Evolutionary conservation across 2,113 vertebrate genomes (phyloP).

Genomic region (Chloropsis hardwickii): DNA sequence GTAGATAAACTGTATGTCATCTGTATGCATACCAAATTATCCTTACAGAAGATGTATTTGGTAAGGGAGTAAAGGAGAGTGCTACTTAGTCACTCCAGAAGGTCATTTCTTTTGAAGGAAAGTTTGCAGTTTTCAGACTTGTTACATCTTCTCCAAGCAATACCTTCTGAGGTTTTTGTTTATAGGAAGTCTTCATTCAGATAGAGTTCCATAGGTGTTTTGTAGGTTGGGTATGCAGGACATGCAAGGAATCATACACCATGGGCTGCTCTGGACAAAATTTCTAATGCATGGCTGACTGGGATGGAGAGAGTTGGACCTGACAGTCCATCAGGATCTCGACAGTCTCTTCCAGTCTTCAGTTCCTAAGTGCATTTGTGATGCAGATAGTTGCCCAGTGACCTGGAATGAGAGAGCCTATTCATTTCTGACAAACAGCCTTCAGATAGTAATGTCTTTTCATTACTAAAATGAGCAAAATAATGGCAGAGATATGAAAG

Average conservation of each 20-base stretch:
- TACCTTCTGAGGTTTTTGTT: background rate
- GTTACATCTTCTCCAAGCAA: background rate
- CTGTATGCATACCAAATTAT: background rate
- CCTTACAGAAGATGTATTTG: background rate
- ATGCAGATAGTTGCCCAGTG: conserved; percentile 25
- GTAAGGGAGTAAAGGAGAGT: background rate
- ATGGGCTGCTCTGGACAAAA: background rate
- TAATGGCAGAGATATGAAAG: conserved; percentile 21
- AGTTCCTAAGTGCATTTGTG: background rate
- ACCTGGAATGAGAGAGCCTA: conserved; percentile 34
- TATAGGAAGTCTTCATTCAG: background rate
- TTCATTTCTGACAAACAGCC: conserved; percentile 53
- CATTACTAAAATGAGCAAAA: conserved; percentile 16
- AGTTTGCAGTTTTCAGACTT: background rate
- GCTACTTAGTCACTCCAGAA: background rate
- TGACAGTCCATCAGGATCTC: background rate
- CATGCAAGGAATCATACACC: background rate
- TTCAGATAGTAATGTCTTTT: conserved; percentile 41
- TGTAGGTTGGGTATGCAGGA: background rate
- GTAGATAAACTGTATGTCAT: background rate
- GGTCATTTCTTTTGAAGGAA: background rate
- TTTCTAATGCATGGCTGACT: background rate
- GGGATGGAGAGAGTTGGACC: background rate
- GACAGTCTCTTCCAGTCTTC: background rate
- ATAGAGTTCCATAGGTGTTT: background rate